Base-by-base conservation (phyloP, 2,797 vertebrate genomes). In the Sebastes oblongus region DNA sequence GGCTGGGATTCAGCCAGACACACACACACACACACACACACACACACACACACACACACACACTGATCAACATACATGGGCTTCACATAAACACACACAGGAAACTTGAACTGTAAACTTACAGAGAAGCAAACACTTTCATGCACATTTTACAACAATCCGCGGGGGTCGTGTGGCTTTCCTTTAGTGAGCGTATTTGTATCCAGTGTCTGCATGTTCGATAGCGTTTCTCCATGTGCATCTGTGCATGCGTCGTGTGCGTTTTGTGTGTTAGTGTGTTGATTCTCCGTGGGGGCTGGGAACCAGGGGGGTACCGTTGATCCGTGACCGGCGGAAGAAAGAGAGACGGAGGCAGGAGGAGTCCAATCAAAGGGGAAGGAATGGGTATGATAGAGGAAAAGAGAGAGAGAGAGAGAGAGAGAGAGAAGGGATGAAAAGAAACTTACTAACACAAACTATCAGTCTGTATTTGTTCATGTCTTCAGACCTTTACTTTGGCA, bases 251-350 rank as follows among this genome's bases (percentile, higher is more conserved):
- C 54, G 42, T 39, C 0, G 1, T 32, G 65, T 9, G 29, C 2
- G 20, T 24, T 76, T 60, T 46, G 9, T 76, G 36, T 39, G 8
- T 70, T 13, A 2, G 67, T 86, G 78, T 74, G 81, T 36, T 9
- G 54, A 24, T 61, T 70, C 59, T 83, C 67, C 3, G 13, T 67
- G 83, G 80, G 78, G 74, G 84, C 64, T 85, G 83, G 82, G 88
- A 90, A 89, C 81, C 68, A 25, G 66, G 80, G 86, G 75, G 84
- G 76, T 78, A 66, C 67, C 87, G 67, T 72, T 93, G 90, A 92
- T 87, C 84, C 80, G 10, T 88, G 88, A 87, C 89, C 72, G 58
- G 77, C 54, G 83, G 90, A 89, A 71, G 82, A 87, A 80, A 71
- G 46, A 25, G 67, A 75, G 71, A 88, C 30, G 20, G 54, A 59